Conservation (phyloP, 2,113 vertebrate species). For the Saguinus imperator region DNA sequence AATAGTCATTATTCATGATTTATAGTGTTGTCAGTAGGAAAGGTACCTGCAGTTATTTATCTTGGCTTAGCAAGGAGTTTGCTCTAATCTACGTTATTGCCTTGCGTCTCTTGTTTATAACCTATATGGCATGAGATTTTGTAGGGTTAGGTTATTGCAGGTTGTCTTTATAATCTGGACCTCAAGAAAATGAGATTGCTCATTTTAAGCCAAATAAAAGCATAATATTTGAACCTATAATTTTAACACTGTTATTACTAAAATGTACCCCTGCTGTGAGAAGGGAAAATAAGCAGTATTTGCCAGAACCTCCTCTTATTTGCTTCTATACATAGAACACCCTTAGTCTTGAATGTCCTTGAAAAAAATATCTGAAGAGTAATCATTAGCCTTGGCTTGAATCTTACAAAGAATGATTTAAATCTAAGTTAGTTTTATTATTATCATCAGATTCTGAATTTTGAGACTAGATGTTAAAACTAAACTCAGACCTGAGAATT, state of each 20-base stretch:
- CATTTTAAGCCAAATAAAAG: not conserved
- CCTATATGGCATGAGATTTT: not conserved
- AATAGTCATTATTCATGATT: not conserved
- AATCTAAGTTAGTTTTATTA: not conserved
- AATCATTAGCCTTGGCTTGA: not conserved
- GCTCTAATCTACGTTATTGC: not conserved
- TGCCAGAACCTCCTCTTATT: not conserved
- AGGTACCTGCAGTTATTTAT: not conserved
- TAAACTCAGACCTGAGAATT: not conserved
- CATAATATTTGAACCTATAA: not conserved
- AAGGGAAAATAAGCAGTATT: not conserved
- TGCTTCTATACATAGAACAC: not conserved
- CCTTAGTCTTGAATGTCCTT: not conserved
- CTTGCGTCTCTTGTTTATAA: not conserved
- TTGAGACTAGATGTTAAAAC: not conserved
- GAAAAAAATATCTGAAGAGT: not conserved
- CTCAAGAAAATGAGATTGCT: not conserved
- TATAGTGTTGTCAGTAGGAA: not conserved
- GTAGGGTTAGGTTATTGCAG: not conserved
- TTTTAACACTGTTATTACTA: not conserved
- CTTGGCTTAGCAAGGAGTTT: not conserved
- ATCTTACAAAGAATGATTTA: not conserved
- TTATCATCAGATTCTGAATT: not conserved
- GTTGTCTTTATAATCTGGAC: not conserved
- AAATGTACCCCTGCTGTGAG: fast-evolving